Evolutionary conservation across 2,797 vertebrate species (phyloP), one percentile per base, ranked within the genome.

Genomic region (Orientallactaga sibirica): DNA sequence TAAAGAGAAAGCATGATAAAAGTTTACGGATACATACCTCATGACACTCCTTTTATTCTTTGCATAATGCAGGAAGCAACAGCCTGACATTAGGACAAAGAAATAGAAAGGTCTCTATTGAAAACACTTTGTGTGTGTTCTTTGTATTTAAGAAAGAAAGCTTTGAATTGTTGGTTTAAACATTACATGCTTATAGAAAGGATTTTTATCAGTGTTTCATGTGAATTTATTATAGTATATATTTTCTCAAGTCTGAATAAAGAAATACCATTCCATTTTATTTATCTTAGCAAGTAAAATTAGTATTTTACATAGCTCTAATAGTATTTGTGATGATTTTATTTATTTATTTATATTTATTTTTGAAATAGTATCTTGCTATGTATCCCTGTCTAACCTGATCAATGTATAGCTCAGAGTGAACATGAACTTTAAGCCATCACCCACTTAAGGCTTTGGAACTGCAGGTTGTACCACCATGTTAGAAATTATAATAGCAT

Each of bases 21-120:
- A 75, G 58, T 70, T 71, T 88, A 55, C 25, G 82, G 33, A 33
- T 27, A 79, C 6, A 18, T 89, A 83, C 62, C 27, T 86, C 48
- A 64, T 52, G 6, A 3, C 20, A 83, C 25, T 83, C 2, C 70
- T 80, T 92, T 75, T 29, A 79, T 78, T 86, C 9, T 75, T 27
- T 82, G 3, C 2, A 52, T 48, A 78, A 37, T 33, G 85, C 25
- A 52, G 6, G 48, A 86, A 33, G 41, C 14, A 88, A 86, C 52
- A 90, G 22, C 20, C 52, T 92, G 48, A 88, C 6, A 22, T 61
- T 55, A 91, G 29, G 84, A 78, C 68, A 88, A 90, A 85, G 7
- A 2, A 12, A 22, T 41, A 5, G 16, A 24, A 79, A 68, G 27
- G 2, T 41, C 71, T 55, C n/a, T 83, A 41, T 25, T 67, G 14